Base-by-base conservation (phyloP, 2,797 vertebrate genomes). In the Paguma larvata region DNA sequence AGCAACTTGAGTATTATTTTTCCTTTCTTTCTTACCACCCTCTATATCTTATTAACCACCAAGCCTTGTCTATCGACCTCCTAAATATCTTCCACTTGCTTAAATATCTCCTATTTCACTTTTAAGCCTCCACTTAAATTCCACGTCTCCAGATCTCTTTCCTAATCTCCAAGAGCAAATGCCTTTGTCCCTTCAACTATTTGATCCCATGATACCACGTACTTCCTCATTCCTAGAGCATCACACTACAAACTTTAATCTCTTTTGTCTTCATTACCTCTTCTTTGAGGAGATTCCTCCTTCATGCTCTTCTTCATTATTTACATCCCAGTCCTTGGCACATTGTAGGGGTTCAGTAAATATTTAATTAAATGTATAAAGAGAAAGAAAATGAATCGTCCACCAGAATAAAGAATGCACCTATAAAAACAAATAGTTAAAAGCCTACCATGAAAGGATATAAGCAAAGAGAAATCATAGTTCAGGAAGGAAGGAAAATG, bases 321-420 rank as follows among this genome's bases (percentile, higher is more conserved):
- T 77, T 91, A 72, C 14, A 41, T 72, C 32, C 14, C 48, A 85
- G 34, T 34, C 10, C 11, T 87, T 87, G 67, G 12, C 32, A 68
- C 25, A 59, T 11, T 53, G 48, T n/a, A 95, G 41, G n/a, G 82
- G 77, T n/a, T 93, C 62, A 92, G 77, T 59, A 95, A 86, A 94
- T 68, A 92, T 75, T 87, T 83, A 59, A 65, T 21, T 83, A 56
- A 91, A 91, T 89, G 14, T 63, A 38, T 38, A 79, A 27, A 38
- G 80, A 59, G 21, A 75, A 94, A 89, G 15, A 80, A 94, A 96
- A 91, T 83, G 62, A 94, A 6, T 23, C 25, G 38, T 44, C 48
- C 14, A 48, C 5, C 44, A 41, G 41, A 92, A 73, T 85, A 75
- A 90, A 63, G 25, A 63, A 18, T 79, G 27, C 9, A 59, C 16